A percentile compares a stretch with the other conserved stretches of the same genome.
Evolutionary conservation across 2,113 vertebrate species (phyloP).

Genomic region (Neoarius graeffei): DNA sequence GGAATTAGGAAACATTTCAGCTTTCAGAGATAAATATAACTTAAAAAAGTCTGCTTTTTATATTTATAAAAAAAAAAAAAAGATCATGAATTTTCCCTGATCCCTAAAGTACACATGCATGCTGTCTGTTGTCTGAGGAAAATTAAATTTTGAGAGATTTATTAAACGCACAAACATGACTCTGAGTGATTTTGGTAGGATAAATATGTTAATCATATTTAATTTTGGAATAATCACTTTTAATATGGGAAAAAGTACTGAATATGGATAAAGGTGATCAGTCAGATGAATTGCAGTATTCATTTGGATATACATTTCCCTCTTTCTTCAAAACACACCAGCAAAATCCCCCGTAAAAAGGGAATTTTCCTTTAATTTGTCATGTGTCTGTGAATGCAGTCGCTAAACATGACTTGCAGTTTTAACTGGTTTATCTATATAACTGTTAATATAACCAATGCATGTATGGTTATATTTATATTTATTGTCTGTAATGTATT

Average conservation of each 20-base stretch:
- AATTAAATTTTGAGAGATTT: background rate
- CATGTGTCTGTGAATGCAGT: background rate
- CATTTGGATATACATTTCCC: background rate
- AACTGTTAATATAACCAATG: too few species aligned
- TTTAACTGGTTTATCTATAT: background rate
- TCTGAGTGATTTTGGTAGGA: background rate
- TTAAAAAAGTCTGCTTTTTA: background rate
- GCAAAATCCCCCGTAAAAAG: background rate
- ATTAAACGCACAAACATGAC: background rate
- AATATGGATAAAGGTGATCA: background rate
- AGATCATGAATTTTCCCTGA: background rate
- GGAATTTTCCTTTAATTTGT: slow-evolving; percentile 2
- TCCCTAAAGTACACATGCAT: background rate
- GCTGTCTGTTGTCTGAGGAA: background rate
- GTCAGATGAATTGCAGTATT: background rate
- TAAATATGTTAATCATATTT: background rate
- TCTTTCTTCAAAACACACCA: background rate
- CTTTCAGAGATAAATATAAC: background rate
- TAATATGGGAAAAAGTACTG: too few species aligned
- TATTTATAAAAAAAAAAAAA: background rate
- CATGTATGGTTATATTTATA: background rate
- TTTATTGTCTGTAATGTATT: background rate
- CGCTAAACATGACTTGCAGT: background rate
- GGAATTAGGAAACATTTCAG: background rate
- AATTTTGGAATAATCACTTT: background rate